phyloP scores from a whole-genome alignment of 2,113 vertebrate species.

The Eidolon helvum region DNA sequence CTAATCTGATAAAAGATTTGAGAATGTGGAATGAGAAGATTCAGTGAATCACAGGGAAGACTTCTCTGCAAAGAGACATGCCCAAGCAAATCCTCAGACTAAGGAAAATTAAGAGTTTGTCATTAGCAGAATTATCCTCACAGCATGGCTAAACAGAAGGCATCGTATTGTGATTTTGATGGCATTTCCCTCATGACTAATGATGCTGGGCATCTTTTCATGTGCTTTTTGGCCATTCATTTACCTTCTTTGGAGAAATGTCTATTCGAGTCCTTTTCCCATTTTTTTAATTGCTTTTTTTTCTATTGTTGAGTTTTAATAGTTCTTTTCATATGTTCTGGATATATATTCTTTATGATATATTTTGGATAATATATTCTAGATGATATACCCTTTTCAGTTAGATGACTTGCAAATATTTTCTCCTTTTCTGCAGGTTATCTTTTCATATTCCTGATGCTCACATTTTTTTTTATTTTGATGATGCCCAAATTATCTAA shows the following conservation, averaged over 20 bases:
- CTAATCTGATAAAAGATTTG: background rate
- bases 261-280: background rate
- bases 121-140: background rate
- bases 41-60: background rate
- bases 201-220: background rate
- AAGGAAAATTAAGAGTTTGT: background rate
- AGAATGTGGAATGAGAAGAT: background rate
- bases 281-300: background rate
- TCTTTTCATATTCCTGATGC: background rate
- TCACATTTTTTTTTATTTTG: background rate
- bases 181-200: background rate
- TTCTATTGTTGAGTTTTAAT: background rate
- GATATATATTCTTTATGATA: background rate
- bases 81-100: background rate
- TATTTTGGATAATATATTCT: background rate
- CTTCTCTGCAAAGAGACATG: background rate
- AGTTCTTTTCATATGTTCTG: background rate
- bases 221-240: background rate
- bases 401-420: background rate
- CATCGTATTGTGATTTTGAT: background rate
- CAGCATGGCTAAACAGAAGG: background rate
- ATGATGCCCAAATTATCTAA: background rate
- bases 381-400: background rate
- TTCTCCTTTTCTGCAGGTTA: background rate
- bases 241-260: background rate